Evolutionary conservation across 2,888 invertebrate genomes (phyloP).

Genomic region (Cremastobaeus sp.): DNA sequence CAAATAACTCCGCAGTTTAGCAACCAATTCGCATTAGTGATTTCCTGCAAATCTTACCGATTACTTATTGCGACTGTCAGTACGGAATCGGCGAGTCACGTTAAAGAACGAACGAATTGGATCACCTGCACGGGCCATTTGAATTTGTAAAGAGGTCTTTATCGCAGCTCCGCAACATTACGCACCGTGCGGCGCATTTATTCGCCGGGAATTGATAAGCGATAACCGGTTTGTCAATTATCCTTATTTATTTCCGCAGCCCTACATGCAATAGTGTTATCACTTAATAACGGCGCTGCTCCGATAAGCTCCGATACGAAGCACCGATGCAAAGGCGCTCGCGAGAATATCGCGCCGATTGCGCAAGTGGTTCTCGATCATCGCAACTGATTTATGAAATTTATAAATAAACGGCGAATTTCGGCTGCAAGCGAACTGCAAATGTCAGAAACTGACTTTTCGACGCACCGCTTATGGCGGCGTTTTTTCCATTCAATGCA

Average conservation of each 20-base stretch:
- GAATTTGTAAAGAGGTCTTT: constrained; percentile 19
- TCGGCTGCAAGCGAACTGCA: background rate
- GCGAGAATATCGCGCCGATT: constrained; percentile 22
- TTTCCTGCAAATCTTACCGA: background rate
- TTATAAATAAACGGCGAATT: too few relatives aligned
- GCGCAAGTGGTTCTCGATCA: constrained; percentile 9
- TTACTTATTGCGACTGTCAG: background rate
- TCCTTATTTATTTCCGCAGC: constrained; percentile 43
- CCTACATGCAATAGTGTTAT: constrained; percentile 29
- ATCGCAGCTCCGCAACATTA: constrained; percentile 34
- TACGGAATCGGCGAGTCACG: constrained; percentile 8
- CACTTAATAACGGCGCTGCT: constrained; percentile 28
- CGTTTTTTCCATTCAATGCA: background rate
- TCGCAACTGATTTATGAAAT: too few relatives aligned
- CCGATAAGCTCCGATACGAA: constrained; percentile 27
- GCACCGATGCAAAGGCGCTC: constrained; percentile 17
- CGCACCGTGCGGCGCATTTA: constrained; percentile 42
- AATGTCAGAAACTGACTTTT: constrained; percentile 4
- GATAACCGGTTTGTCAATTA: constrained; percentile 58
- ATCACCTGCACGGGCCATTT: background rate
- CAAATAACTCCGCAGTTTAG: too few relatives aligned
- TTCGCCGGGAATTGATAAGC: constrained; percentile 49
- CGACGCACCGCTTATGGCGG: background rate
- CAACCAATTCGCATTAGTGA: too few relatives aligned
- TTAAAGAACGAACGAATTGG: constrained; percentile 22